phyloP scores from a whole-genome alignment of 2,888 invertebrate species.

The Plebejus anna region DNA sequence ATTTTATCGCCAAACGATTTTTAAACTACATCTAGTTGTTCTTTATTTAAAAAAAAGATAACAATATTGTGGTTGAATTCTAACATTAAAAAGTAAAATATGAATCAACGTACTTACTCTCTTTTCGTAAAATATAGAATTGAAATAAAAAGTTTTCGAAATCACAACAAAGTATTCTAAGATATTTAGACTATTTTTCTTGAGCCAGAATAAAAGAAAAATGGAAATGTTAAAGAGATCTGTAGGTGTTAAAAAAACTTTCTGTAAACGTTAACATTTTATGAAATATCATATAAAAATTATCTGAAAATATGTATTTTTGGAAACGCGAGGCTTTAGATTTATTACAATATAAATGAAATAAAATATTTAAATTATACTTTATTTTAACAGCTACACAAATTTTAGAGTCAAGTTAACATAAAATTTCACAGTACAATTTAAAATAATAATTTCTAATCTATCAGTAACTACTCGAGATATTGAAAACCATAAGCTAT shows the following conservation, averaged over 20 bases:
- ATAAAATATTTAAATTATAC: too few relatives aligned
- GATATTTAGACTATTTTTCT: background rate
- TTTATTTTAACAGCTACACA: too few relatives aligned
- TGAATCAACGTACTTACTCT: background rate
- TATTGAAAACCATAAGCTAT: constrained; percentile 9
- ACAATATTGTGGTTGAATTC: too few relatives aligned
- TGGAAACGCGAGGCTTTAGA: background rate
- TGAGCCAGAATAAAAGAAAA: background rate
- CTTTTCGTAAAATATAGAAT: background rate
- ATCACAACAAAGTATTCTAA: background rate
- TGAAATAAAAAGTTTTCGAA: background rate
- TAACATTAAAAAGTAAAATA: too few relatives aligned
- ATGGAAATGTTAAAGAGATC: background rate
- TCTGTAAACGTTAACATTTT: background rate
- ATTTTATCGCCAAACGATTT: too few relatives aligned
- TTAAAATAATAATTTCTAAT: background rate
- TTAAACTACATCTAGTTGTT: too few relatives aligned
- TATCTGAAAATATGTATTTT: too few relatives aligned
- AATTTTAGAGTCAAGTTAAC: background rate
- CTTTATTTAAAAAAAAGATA: too few relatives aligned
- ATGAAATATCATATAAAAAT: background rate
- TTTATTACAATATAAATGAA: background rate
- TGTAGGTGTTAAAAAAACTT: background rate
- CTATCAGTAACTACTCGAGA: background rate
- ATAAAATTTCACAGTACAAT: background rate